Evolutionary conservation across 2,113 vertebrate species (phyloP).

Genomic region (Aix galericulata): DNA sequence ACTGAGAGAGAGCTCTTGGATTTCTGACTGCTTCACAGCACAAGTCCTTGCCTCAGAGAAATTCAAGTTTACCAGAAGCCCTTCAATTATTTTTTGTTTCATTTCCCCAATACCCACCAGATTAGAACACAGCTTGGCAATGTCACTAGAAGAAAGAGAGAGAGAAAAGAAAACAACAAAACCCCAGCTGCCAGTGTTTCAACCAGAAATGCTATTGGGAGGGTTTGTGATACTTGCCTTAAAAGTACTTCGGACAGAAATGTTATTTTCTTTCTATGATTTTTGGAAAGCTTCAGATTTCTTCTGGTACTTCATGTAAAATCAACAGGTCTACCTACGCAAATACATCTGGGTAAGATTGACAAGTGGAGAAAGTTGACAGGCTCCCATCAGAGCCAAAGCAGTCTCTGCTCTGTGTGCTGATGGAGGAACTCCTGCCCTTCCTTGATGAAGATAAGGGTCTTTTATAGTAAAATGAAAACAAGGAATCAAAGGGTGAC

Average conservation of each 20-base stretch:
- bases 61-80: constrained; percentile 26
- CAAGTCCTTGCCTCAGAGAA: constrained; percentile 42
- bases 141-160: constrained; percentile 34
- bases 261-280: constrained; percentile 24
- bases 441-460: background rate
- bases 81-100: constrained; percentile 27
- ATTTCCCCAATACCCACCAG: constrained; percentile 2
- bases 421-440: background rate
- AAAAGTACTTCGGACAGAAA: constrained; percentile 45
- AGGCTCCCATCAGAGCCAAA: background rate
- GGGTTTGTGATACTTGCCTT: constrained; percentile 42
- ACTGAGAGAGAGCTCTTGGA: constrained; percentile 59
- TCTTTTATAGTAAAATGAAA: constrained; percentile 25
- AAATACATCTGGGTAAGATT: background rate
- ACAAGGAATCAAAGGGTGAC: constrained; percentile 29
- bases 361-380: background rate
- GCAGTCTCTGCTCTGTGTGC: background rate
- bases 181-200: background rate
- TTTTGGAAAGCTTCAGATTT: constrained; percentile 43
- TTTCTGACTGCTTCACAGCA: constrained; percentile 61
- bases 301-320: background rate
- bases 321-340: background rate
- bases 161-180: constrained; percentile 33
- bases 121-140: constrained; percentile 63
- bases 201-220: background rate